phyloP scores from a whole-genome alignment of 2,797 vertebrate genomes.

The Allobates femoralis region DNA sequence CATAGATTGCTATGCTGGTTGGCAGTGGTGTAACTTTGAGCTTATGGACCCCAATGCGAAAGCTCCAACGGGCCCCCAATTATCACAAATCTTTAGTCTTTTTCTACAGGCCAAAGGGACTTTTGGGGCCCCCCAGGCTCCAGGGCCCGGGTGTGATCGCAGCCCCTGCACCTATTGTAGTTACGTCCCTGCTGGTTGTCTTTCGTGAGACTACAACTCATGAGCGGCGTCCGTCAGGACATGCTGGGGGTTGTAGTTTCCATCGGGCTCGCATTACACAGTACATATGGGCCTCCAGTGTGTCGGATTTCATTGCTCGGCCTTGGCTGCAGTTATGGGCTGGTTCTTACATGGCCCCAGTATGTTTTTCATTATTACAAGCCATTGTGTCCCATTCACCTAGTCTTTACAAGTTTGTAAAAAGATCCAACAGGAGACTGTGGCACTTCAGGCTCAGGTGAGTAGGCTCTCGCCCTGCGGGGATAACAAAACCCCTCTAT shows the following conservation, averaged over 20 bases:
- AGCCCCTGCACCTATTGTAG: too few species aligned
- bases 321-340: background rate
- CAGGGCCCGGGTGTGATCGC: too few species aligned
- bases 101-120: too few species aligned
- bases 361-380: conserved; percentile 30
- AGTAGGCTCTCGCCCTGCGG: background rate
- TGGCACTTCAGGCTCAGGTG: conserved; percentile 17
- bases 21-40: too few species aligned
- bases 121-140: too few species aligned
- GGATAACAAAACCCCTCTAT: too few species aligned
- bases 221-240: background rate
- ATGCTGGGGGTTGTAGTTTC: conserved; percentile 4
- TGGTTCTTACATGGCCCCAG: background rate
- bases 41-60: too few species aligned
- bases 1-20: too few species aligned
- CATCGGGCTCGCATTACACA: background rate
- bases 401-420: conserved; percentile 60
- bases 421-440: conserved; percentile 55
- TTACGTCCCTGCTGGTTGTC: too few species aligned
- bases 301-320: background rate
- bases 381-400: conserved; percentile 50
- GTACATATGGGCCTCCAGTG: background rate
- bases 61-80: too few species aligned
- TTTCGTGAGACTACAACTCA: background rate
- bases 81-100: too few species aligned